phyloP scores from a whole-genome alignment of 2,797 vertebrate genomes.

The Phalloptychus januarius region DNA sequence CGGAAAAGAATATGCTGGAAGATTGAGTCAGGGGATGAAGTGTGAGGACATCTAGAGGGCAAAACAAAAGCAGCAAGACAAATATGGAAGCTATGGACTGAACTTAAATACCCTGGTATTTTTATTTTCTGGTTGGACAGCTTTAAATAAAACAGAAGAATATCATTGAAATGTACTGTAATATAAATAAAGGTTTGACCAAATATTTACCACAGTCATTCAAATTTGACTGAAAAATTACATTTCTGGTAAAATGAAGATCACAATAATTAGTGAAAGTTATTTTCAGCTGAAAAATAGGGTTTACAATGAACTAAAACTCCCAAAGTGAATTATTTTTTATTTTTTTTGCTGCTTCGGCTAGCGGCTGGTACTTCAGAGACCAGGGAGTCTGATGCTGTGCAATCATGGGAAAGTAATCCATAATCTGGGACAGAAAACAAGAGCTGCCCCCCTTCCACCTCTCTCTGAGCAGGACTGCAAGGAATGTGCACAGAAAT shows the following conservation, averaged over 20 bases:
- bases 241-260: not conserved
- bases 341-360: not conserved
- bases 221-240: not conserved
- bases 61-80: not conserved
- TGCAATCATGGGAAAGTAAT: slow-evolving; percentile 56
- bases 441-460: slow-evolving; percentile 17
- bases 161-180: not conserved
- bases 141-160: not conserved
- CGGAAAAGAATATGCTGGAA: not conserved
- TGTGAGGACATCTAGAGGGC: slow-evolving; percentile 13
- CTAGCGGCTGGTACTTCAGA: slow-evolving; percentile 1
- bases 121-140: not conserved
- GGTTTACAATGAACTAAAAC: not conserved
- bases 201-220: not conserved
- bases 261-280: not conserved
- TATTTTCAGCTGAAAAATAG: not conserved
- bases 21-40: not conserved
- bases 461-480: slow-evolving; percentile 30
- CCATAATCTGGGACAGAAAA: slow-evolving; percentile 48
- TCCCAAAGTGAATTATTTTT: not conserved
- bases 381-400: slow-evolving; percentile 37
- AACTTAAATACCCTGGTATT: not conserved
- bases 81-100: not conserved
- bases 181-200: not conserved
- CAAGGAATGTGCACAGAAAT: slow-evolving; percentile 55